Evolutionary conservation across 2,113 vertebrate species (phyloP).

Genomic region (Cebus imitator): DNA sequence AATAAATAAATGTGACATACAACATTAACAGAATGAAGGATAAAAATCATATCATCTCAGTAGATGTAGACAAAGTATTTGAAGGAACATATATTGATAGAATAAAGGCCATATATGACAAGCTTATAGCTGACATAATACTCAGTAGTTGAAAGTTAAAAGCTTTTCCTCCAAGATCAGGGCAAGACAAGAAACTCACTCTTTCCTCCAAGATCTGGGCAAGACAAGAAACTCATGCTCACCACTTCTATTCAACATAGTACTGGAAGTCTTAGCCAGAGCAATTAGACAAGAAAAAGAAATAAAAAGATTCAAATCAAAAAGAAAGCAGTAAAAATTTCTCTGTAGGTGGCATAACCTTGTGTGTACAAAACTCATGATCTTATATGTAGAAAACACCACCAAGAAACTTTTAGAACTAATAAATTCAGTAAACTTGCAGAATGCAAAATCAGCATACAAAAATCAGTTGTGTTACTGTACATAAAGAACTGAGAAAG

Average conservation of each 20-base stretch:
- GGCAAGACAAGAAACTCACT: neutral
- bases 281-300: neutral
- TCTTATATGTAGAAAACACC: too few relatives aligned
- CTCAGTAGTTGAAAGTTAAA: neutral
- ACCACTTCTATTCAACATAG: neutral
- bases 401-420: neutral
- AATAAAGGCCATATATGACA: neutral
- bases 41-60: neutral
- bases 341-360: neutral
- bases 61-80: neutral
- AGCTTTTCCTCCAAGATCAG: neutral
- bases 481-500: neutral
- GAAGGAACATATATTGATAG: neutral
- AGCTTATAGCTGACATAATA: neutral
- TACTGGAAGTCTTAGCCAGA: neutral
- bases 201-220: neutral
- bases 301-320: neutral
- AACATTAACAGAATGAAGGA: neutral
- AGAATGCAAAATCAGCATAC: neutral
- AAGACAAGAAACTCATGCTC: neutral
- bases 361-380: neutral
- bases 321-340: neutral
- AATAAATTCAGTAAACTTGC: neutral
- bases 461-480: neutral
- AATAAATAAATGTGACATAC: neutral